These are phyloP conservation scores for Poecile montanus DNA, from an alignment of 2,797 vertebrate genomes.

Conservation along the genomic window DNA sequence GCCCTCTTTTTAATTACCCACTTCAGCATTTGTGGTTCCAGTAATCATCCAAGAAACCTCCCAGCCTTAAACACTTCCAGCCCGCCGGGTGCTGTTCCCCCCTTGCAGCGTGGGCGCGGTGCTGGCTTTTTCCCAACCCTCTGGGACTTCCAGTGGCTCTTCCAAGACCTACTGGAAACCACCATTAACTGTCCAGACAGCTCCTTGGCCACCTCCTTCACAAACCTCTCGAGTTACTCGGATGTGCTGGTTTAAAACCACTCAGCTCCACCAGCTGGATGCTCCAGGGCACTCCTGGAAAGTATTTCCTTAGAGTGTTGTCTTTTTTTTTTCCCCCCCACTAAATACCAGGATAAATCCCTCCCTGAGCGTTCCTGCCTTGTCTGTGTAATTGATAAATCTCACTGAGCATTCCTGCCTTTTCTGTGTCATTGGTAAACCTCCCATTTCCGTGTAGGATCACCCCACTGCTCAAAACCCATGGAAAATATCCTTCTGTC, in stretches of 20 bases:
- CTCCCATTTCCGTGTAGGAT: background rate
- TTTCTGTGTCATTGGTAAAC: background rate
- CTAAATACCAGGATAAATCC: background rate
- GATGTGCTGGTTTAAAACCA: background rate
- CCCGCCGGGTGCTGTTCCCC: rapidly evolving
- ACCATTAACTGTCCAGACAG: background rate
- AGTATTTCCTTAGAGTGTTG: background rate
- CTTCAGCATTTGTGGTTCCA: background rate
- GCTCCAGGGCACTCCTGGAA: background rate
- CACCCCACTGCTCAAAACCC: background rate
- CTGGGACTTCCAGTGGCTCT: background rate
- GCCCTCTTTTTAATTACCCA: background rate
- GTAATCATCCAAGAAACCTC: background rate
- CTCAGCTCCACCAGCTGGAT: background rate
- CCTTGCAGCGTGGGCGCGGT: rapidly evolving
- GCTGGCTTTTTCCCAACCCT: background rate
- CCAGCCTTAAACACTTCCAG: background rate
- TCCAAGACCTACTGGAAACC: background rate
- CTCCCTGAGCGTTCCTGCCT: background rate
- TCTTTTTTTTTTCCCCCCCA: background rate
- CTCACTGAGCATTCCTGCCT: background rate
- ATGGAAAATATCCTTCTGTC: background rate
- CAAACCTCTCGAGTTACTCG: background rate
- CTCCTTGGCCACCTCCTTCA: background rate
- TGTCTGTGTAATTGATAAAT: background rate